Base-by-base conservation (phyloP, 2,113 vertebrate species). In the Vulpes vulpes region DNA sequence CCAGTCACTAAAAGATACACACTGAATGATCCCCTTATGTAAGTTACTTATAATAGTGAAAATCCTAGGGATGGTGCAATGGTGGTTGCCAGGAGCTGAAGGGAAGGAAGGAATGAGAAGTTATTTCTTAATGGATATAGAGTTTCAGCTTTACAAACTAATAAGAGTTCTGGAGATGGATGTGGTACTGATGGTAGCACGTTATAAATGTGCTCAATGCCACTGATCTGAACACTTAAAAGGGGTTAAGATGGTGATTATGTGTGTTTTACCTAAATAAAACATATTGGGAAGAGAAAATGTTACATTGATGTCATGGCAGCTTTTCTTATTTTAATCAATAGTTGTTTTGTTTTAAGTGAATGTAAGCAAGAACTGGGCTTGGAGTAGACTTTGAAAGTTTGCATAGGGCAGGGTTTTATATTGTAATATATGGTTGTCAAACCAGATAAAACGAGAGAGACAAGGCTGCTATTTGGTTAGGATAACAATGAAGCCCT, bases 391-490 rank as follows among this genome's bases (percentile, higher is more conserved):
- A 60, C 49, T 60, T 65, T 53, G 16, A 60, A 60, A 73, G 2
- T 49, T 14, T 85, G 3, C 15, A 7, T 11, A 15, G 8, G 8
- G 2, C 2, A 10, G 12, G 12, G 9, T 19, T 35, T 59, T 86
- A 23, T 27, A 15, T 7, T 60, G 0, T 74, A 69, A 53, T 23
- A 51, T 0, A 82, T 64, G 8, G 7, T 82, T 74, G 15, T 71
- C 3, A 22, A 2, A 25, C 1, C 16, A 65, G 16, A 35, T 55
- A 43, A 53, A 74, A 59, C 25, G 1, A 51, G 53, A 65, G 0
- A 14, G 2, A 17, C 0, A 22, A 22, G 1, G 0, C 0, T 43
- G 1, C 2, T 91, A 1, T 83, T 17, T n/a, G 76, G 1, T 82
- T 55, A 27, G 1, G 16, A 0, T 87, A 17, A 71, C 9, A 60